Evolutionary conservation across 1,140 invertebrate species (phyloP), one percentile per base, ranked within the genome.

Genomic region (Cataglyphis hispanica): DNA sequence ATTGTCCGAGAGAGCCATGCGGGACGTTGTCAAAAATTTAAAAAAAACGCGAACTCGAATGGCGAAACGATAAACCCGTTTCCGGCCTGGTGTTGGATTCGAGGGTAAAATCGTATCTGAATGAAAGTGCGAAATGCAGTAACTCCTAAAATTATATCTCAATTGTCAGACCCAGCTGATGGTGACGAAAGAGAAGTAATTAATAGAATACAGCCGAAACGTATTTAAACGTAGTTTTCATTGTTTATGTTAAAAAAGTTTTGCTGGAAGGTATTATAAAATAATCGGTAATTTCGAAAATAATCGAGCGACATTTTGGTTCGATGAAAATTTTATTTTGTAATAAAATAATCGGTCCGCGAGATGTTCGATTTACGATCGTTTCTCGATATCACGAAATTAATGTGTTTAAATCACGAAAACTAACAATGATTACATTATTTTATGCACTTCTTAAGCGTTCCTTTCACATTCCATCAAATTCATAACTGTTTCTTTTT

Each of bases 371-470:
- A 13, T 69, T 37, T 43, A 56, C n/a, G 53, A 50, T 86, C 66
- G 63, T n/a, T 13, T 19, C 40, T 60, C 27, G 31, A 34, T 60
- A 84, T 69, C 75, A 56, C 58, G 50, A 87, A 87, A 69, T 85
- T 25, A 25, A 27, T 19, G 63, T 50, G 19, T 10, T 63, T 37
- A 8, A 27, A 22, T 56, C 31, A 46, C 46, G 46, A 63, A 40
- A 67, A 77, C 34, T n/a, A 37, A 46, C 25, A 11, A 53, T 40
- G 46, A 75, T 61, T 53, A 56, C 25, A 53, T 13, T 16, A n/a
- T 83, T 83, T 86, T 61, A 69, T 31, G 67, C 50, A 56, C 58
- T 83, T 83, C 58, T 72, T 83, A 86, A 86, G 66, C 46, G 7
- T 63, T 74, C 64, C 25, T 76, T 70, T 56, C 40, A 25, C 50